Evolutionary conservation across 64 coral and sea anemone species (phyloP), one percentile per base, ranked within the genome.

Genomic region (Actinia equina): DNA sequence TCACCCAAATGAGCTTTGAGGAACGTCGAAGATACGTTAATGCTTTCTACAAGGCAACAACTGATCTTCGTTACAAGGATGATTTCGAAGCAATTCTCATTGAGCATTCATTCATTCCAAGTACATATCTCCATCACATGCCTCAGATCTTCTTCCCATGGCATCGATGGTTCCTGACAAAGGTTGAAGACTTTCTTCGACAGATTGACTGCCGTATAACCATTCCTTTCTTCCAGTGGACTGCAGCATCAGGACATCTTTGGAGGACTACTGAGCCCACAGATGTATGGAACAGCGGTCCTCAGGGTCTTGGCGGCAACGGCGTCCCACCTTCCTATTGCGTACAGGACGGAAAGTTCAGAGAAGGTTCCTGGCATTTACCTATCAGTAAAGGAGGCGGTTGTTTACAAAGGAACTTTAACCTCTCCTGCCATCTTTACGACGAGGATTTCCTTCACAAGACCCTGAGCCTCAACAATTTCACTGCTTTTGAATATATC

Each of bases 181-280:
- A 95, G 45, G 53, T 95, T 60, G 94, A 95, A 63, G 79, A 88
- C 25, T 61, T 95, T 6, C 86, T 95, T 79, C 89, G 85, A 69
- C 62, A 44, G 6, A 84, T 95, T 51, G 94, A 95, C 82, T 95
- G 94, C 58, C 86, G 89, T 25, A 60, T 95, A 18, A 95, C 89
- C n/a, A 58, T 88, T 12, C 94, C 94, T 77, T 95, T 89, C 51
- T 95, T 82, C 86, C 78, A 95, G 14, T 95, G 94, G 94, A 95
- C 88, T 58, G 89, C 76, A 44, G 63, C 58, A 13, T 41, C 86
- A 25, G 53, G 81, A 14, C 87, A 91, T 42, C 83, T 85, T 81
- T 88, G 80, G 58, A 78, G 84, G 44, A 37, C 60, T 15, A 85
- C 86, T 13, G 49, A 79, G 22, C 59, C 49, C 41, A 45, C 37